Percentiles rank a stretch among this genome's conserved stretches.
Conservation (phyloP, 2,888 invertebrate genomes). For the Pyrrhosoma nymphula region DNA sequence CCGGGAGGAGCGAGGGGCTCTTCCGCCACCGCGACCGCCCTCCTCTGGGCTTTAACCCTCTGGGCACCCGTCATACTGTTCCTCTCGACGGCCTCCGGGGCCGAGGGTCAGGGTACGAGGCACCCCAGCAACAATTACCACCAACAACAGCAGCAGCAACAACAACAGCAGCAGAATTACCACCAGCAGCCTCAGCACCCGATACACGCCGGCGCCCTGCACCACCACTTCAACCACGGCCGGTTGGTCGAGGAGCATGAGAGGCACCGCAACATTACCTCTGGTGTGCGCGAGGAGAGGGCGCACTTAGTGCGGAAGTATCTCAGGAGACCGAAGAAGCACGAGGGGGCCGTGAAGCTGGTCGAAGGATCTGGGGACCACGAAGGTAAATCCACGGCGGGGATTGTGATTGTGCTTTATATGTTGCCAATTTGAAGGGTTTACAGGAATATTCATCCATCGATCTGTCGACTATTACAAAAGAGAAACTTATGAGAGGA, state of each 20-base stretch:
- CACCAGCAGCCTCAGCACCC: constrained; percentile 32
- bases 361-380: constrained; percentile 84
- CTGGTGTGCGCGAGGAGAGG: constrained; percentile 75
- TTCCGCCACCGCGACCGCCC: not conserved
- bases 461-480: too few relatives aligned
- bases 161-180: not conserved
- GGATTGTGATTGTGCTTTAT: too few relatives aligned
- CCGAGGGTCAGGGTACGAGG: constrained; percentile 37
- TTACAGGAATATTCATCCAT: too few relatives aligned
- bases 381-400: constrained; percentile 85
- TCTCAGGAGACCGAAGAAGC: constrained; percentile 85
- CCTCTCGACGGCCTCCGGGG: constrained; percentile 26
- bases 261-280: constrained; percentile 4
- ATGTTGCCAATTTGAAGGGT: too few relatives aligned
- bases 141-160: not conserved
- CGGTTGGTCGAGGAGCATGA: constrained; percentile 56
- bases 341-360: constrained; percentile 87
- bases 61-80: constrained; percentile 4
- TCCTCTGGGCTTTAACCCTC: constrained; percentile 16
- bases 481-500: too few relatives aligned
- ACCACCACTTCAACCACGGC: constrained; percentile 53
- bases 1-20: not conserved
- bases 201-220: not conserved
- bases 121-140: not conserved
- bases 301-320: constrained; percentile 85